Conservation (phyloP, 2,797 vertebrate species). For the Leucoraja ocellata region DNA sequence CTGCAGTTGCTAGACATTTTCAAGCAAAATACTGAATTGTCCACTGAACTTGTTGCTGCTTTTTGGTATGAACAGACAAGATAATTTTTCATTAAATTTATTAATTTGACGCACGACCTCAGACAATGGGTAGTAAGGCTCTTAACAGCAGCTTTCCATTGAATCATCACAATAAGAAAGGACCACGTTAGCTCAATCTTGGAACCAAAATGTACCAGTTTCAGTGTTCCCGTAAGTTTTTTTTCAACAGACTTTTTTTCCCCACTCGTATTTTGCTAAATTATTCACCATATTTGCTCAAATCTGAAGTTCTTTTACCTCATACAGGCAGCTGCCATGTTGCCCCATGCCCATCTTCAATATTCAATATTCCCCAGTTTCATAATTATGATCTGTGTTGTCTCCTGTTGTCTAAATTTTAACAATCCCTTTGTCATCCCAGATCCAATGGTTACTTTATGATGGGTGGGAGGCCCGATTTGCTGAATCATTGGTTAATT, state of each 20-base stretch:
- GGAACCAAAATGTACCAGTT: neutral
- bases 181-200: neutral
- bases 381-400: neutral
- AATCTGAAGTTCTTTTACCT: neutral
- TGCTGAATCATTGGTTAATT: neutral
- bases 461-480: neutral
- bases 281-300: neutral
- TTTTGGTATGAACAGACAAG: too few species aligned
- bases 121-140: too few species aligned
- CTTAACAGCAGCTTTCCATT: too few species aligned
- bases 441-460: neutral
- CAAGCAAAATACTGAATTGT: neutral
- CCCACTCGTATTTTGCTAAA: neutral
- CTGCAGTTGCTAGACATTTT: neutral
- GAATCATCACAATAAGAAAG: neutral
- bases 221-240: neutral
- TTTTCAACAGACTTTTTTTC: neutral
- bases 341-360: neutral
- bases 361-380: neutral
- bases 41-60: neutral
- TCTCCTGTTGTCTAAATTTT: too few species aligned
- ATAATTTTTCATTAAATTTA: too few species aligned
- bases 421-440: too few species aligned
- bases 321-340: neutral
- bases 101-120: too few species aligned